Conservation (phyloP, 2,113 vertebrate genomes). For the Buteo buteo region DNA sequence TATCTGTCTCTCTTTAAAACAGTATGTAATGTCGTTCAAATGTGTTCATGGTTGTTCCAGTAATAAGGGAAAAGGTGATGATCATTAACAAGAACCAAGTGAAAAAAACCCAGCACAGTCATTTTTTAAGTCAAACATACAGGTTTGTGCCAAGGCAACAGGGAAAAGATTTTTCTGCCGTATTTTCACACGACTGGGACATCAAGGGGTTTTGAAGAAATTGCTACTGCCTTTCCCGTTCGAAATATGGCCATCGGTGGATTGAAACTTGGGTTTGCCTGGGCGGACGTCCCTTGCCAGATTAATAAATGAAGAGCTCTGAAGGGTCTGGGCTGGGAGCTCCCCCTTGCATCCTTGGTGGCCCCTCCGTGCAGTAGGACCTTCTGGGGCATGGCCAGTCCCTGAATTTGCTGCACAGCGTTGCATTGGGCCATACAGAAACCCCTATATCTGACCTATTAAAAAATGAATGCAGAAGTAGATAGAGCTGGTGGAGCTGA, state of each 20-base stretch:
- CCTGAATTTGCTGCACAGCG: rapidly evolving
- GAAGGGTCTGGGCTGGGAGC: background rate
- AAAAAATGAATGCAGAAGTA: no score
- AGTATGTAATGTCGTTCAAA: background rate
- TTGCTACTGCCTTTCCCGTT: background rate
- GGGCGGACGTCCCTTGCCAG: rapidly evolving
- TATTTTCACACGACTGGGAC: background rate
- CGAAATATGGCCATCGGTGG: background rate
- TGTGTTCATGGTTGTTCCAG: background rate
- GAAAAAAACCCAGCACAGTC: background rate
- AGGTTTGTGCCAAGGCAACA: background rate
- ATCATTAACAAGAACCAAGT: slow-evolving; percentile 4
- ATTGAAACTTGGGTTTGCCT: rapidly evolving
- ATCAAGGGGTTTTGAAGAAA: background rate
- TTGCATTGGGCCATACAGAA: rapidly evolving
- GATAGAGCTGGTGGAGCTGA: background rate
- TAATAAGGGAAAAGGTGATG: background rate
- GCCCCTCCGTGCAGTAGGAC: rapidly evolving
- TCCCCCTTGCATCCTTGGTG: background rate
- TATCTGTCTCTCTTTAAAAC: background rate
- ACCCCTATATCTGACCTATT: rapidly evolving
- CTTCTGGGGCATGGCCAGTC: background rate
- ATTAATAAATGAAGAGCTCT: rapidly evolving
- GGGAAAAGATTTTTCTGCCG: background rate
- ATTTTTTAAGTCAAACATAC: background rate